These are phyloP conservation scores for Epinephelus moara DNA, from an alignment of 2,113 vertebrate genomes.

Conservation along the genomic window DNA sequence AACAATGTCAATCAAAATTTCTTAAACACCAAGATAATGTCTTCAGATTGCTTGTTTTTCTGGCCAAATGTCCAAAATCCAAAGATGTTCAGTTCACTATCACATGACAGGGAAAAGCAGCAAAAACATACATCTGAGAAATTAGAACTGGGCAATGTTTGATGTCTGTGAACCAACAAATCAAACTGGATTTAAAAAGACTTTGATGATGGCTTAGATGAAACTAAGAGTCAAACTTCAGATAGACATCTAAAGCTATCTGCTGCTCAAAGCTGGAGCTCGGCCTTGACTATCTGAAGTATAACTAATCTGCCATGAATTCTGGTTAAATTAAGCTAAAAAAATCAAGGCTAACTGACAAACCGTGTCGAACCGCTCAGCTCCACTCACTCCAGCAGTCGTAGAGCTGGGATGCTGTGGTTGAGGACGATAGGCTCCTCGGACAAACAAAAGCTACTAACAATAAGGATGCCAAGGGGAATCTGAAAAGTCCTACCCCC, in stretches of 20 bases:
- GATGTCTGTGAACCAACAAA: no score
- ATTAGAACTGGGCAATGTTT: no score
- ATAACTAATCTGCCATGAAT: no score
- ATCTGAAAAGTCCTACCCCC: no score
- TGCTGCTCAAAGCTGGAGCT: no score
- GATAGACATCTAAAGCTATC: neutral
- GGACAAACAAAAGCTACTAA: neutral
- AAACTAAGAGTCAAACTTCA: no score
- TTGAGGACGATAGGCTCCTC: neutral
- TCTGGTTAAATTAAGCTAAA: neutral
- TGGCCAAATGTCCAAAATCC: neutral
- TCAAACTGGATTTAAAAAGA: neutral
- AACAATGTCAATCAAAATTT: no score
- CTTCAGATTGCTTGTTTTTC: neutral
- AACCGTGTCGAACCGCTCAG: neutral
- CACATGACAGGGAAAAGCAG: neutral
- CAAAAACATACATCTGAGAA: no score
- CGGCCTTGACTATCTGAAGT: neutral
- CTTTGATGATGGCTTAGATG: no score
- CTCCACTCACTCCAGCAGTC: no score
- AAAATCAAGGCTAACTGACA: neutral
- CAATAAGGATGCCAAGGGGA: no score
- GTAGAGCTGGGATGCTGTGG: neutral
- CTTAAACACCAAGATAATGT: neutral
- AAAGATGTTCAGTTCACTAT: no score